Evolutionary conservation across 2,888 invertebrate species (phyloP).

Genomic region (Ormyrus nitidulus): DNA sequence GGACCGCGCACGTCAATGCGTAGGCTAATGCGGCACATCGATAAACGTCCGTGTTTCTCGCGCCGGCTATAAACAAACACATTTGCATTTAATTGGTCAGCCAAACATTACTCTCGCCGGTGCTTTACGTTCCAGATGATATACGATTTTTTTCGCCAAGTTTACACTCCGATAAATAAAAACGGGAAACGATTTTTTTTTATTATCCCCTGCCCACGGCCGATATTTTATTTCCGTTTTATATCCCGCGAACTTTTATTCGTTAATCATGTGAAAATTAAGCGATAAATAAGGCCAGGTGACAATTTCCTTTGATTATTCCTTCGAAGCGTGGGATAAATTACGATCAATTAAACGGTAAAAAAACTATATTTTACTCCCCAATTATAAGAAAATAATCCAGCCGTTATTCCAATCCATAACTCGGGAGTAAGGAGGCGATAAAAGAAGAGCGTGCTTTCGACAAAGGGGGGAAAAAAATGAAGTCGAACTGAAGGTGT

Average conservation of each 20-base stretch:
- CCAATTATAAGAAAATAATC: no score
- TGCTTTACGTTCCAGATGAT: constrained; percentile 26
- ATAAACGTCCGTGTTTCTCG: constrained; percentile 70
- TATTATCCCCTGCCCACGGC: background rate
- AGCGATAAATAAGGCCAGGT: no score
- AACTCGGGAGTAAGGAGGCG: background rate
- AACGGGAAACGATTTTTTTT: constrained; percentile 26
- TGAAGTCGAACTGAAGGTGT: constrained; percentile 53
- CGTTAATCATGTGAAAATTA: background rate
- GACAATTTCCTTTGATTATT: no score
- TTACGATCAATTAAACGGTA: no score
- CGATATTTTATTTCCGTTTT: constrained; percentile 23
- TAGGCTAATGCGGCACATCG: constrained; percentile 70
- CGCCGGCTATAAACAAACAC: constrained; percentile 73
- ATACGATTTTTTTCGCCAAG: constrained; percentile 38
- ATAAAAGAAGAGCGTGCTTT: background rate
- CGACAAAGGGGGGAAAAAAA: constrained; percentile 34
- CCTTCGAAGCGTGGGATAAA: no score
- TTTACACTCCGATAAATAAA: constrained; percentile 48
- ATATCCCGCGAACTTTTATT: background rate
- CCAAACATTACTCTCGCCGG: constrained; percentile 35
- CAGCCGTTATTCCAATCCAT: no score
- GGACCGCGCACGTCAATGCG: constrained; percentile 65
- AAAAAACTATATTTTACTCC: no score
- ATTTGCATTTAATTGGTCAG: constrained; percentile 73